A percentile compares a stretch with the other conserved stretches of the same genome.
phyloP scores from a whole-genome alignment of 2,797 vertebrate species.

The Danio aesculapii region DNA sequence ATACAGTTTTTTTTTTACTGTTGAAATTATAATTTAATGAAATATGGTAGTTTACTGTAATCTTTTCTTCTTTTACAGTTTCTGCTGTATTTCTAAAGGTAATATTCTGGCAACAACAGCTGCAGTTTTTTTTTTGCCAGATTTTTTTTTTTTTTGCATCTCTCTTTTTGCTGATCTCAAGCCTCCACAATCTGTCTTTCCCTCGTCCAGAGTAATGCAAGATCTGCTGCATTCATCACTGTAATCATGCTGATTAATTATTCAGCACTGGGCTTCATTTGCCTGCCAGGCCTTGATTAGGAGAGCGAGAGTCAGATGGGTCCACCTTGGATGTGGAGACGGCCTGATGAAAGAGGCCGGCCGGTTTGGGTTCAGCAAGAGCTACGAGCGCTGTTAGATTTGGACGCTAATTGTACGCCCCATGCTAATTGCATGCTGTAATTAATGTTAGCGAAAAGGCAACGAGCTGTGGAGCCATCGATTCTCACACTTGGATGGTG shows the following conservation, averaged over 20 bases:
- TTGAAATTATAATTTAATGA: no score
- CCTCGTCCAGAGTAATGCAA: slow-evolving; percentile 64
- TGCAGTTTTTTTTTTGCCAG: no score
- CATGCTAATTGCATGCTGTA: slow-evolving; percentile 42
- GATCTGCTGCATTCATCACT: slow-evolving; percentile 78
- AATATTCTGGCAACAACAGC: no score
- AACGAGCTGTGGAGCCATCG: slow-evolving; percentile 12
- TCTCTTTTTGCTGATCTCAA: slow-evolving; percentile 31
- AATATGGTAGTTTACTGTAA: no score
- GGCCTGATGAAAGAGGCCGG: slow-evolving; percentile 33
- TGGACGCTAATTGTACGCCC: slow-evolving; percentile 38
- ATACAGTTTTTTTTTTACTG: no score
- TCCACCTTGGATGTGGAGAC: slow-evolving; percentile 19
- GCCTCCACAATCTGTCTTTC: slow-evolving; percentile 30
- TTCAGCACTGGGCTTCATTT: slow-evolving; percentile 79
- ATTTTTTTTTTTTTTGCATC: background rate
- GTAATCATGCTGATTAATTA: slow-evolving; percentile 82
- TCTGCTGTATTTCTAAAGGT: no score
- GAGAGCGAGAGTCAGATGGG: slow-evolving; percentile 29
- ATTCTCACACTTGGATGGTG: slow-evolving; percentile 34
- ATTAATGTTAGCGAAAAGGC: slow-evolving; percentile 49
- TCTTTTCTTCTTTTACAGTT: no score
- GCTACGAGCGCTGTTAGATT: slow-evolving; percentile 28
- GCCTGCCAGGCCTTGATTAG: slow-evolving; percentile 69
- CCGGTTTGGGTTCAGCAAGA: slow-evolving; percentile 19